Evolutionary conservation across 2,113 vertebrate genomes (phyloP).

Genomic region (Nothoprocta pentlandii): DNA sequence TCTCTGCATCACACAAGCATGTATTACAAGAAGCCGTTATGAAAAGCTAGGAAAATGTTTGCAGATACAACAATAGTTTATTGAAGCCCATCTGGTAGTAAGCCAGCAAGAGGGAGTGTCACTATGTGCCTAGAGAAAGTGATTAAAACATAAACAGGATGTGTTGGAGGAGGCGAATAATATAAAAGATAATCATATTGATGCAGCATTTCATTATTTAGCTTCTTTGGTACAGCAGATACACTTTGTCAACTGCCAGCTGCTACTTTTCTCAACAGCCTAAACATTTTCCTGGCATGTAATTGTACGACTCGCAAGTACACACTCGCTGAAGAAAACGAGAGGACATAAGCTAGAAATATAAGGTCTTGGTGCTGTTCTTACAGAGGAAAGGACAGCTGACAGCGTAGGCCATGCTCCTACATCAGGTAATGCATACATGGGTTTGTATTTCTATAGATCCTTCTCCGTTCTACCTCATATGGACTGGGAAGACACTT

Average conservation of each 20-base stretch:
- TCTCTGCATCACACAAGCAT: not conserved
- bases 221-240: constrained; percentile 5
- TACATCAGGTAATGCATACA: not conserved
- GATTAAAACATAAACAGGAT: constrained; percentile 41
- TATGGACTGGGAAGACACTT: not conserved
- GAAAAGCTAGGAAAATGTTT: constrained; percentile 7
- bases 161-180: constrained; percentile 24
- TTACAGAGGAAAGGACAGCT: not conserved
- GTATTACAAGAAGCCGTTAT: constrained; percentile 17
- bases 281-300: not conserved
- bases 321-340: not conserved
- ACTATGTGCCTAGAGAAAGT: constrained; percentile 19
- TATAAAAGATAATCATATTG: not conserved
- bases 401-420: not conserved
- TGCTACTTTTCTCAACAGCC: not conserved
- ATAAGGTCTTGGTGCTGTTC: not conserved
- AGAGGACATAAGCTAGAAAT: not conserved
- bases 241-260: constrained; percentile 30
- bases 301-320: not conserved
- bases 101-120: constrained; percentile 20
- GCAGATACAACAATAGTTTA: constrained; percentile 39
- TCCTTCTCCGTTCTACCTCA: not conserved
- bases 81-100: constrained; percentile 25
- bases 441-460: not conserved
- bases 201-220: constrained; percentile 8